These are phyloP conservation scores for Diadumene lineata DNA, from an alignment of 92 coral and sea anemone genomes.

Conservation along the genomic window DNA sequence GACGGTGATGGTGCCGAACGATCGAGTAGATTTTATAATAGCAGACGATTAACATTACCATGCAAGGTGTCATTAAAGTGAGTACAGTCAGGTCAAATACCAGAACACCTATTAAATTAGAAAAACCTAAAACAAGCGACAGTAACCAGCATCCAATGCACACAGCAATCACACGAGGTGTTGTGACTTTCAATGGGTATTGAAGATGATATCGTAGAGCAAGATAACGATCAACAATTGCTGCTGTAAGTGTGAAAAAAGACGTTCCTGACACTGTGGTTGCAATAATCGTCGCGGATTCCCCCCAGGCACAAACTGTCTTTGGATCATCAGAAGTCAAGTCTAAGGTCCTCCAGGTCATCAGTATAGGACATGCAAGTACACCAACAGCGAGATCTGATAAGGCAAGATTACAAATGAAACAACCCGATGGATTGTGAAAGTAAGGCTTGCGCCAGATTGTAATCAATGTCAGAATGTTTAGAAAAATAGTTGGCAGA, in stretches of 20 bases:
- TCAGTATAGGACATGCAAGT: background rate
- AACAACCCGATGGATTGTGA: slow-evolving; percentile 1
- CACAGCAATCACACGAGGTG: background rate
- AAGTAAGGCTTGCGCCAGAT: slow-evolving; percentile 4
- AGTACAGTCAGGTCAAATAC: background rate
- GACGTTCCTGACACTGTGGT: background rate
- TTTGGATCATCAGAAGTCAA: background rate
- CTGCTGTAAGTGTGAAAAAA: background rate
- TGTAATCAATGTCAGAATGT: background rate
- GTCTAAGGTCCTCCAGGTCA: background rate
- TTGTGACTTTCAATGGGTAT: background rate
- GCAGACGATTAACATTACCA: background rate
- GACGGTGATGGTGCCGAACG: slow-evolving; percentile 15
- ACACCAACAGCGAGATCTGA: slow-evolving; percentile 7
- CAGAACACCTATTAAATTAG: background rate
- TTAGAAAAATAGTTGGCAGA: background rate
- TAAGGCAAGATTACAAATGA: slow-evolving; percentile 6
- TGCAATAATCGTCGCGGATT: background rate
- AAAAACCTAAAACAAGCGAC: background rate
- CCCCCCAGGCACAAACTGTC: background rate
- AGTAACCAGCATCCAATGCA: background rate
- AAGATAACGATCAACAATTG: slow-evolving; percentile 13
- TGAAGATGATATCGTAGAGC: slow-evolving; percentile 7
- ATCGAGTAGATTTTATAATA: background rate
- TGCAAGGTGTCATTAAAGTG: background rate